phyloP scores from a whole-genome alignment of 2,797 vertebrate genomes.

The Neomorphus geoffroyi region DNA sequence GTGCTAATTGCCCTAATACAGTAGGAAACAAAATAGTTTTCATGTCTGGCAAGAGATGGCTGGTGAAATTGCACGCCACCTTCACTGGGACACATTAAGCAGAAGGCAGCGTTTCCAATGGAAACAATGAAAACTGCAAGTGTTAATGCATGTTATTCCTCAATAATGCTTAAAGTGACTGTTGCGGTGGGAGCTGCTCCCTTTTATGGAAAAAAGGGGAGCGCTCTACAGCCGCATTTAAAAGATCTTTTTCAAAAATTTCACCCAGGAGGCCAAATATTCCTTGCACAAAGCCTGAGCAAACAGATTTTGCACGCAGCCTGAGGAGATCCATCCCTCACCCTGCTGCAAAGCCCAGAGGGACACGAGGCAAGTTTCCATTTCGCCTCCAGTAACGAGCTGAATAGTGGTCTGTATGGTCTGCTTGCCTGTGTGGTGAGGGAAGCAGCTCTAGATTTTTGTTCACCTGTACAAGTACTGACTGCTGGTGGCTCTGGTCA shows the following conservation, averaged over 20 bases:
- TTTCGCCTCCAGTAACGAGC: neutral
- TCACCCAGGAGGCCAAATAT: constrained; percentile 23
- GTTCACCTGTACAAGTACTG: neutral
- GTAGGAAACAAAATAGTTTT: constrained; percentile 66
- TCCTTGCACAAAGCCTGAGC: neutral
- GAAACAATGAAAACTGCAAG: constrained; percentile 62
- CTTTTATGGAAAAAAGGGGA: constrained; percentile 46
- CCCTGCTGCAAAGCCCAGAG: neutral
- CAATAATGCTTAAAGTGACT: constrained; percentile 56
- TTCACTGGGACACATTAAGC: constrained; percentile 66
- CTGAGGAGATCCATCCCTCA: constrained; percentile 1
- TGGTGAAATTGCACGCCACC: constrained; percentile 62
- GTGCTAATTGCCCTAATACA: constrained; percentile 68
- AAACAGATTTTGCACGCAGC: constrained; percentile 3
- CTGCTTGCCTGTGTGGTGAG: neutral
- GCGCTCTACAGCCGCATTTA: constrained; percentile 7
- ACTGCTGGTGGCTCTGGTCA: neutral
- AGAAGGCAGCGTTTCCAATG: constrained; percentile 67
- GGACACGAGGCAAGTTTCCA: neutral
- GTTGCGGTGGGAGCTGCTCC: constrained; percentile 50
- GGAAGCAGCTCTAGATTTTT: neutral
- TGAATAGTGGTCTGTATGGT: accelerated
- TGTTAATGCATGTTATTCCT: constrained; percentile 61
- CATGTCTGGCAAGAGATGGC: constrained; percentile 66
- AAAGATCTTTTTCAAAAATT: constrained; percentile 37